Base-by-base conservation (phyloP, 2,113 vertebrate species). In the Todiramphus saurophagus region DNA sequence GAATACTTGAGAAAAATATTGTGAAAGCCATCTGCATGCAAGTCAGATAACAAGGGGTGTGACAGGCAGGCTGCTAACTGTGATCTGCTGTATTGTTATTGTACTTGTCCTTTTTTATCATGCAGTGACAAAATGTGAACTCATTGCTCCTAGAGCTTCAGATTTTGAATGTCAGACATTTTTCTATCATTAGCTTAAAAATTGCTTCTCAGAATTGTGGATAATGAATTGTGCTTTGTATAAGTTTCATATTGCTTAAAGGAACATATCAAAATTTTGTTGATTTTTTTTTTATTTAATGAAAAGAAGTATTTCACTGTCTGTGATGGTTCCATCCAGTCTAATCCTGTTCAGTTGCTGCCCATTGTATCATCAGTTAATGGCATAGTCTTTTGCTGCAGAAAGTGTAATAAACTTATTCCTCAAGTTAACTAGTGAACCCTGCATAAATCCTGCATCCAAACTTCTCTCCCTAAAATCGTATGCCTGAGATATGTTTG, bases 21-120 rank as follows among this genome's bases (percentile, higher is more conserved):
- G 82, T 84, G 74, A 91, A 96, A 95, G 28, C 88, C 27, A 96
- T 73, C 78, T 89, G 53, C 59, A 93, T 12, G 35, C 80, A 83
- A 94, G 39, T 66, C 41, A 92, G 69, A 91, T 86, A 97, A 87
- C 72, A 81, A 95, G 31, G 28, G 77, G 56, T 76, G 53, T 46
- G 86, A 88, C 66, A 74, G 77, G 76, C 84, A 88, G 64, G 58
- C 89, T 95, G 87, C 64, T 95, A 86, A 79, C 66, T 58, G 75
- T 20, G 20, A 70, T 50, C 53, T 93, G 28, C 64, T 83, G 33
- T 48, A 81, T 55, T 89, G 59, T 88, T 96, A 69, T 44, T 85
- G 48, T 28, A 77, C 33, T 93, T 88, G 80, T 83, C 43, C 48
- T 83, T 75, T 17, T 83, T 94, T 24, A 75, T 85, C 51, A 78